A percentile compares a stretch with the other conserved stretches of the same genome.
Conservation (phyloP, 1,140 invertebrate genomes). For the roundworm (Caenorhabditis elegans) region DNA sequence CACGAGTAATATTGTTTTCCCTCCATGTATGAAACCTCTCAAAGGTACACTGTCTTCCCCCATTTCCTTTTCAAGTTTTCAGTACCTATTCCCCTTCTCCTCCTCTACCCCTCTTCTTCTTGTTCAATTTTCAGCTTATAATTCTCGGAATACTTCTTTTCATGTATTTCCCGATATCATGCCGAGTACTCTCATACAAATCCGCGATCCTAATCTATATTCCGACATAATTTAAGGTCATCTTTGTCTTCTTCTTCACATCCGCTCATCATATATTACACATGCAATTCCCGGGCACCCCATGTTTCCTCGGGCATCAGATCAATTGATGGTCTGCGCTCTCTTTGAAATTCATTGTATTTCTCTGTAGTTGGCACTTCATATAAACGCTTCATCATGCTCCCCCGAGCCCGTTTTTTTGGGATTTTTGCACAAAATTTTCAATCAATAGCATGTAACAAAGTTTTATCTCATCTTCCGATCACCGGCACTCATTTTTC, state of each 20-base stretch:
- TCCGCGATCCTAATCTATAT: constrained; percentile 6
- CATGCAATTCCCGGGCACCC: background rate
- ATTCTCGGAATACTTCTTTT: background rate
- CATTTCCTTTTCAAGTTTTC: no score
- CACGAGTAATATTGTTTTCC: no score
- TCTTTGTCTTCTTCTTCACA: background rate
- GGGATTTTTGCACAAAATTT: no score
- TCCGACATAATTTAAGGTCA: background rate
- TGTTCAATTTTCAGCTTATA: constrained; percentile 4
- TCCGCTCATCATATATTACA: constrained; percentile 9
- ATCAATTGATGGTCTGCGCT: background rate
- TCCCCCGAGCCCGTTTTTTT: background rate
- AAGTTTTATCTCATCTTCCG: no score
- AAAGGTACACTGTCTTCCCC: no score
- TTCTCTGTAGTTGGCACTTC: background rate
- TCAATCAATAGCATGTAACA: no score
- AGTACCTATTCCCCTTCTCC: no score
- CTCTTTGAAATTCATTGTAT: background rate
- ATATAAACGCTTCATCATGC: background rate
- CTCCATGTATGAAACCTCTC: no score
- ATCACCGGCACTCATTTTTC: no score
- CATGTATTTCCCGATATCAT: background rate
- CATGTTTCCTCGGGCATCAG: background rate
- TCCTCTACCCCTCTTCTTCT: no score
- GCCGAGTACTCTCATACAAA: constrained; percentile 13